Evolutionary conservation across 2,888 invertebrate species (phyloP).

Genomic region (Cheilosia variabilis): DNA sequence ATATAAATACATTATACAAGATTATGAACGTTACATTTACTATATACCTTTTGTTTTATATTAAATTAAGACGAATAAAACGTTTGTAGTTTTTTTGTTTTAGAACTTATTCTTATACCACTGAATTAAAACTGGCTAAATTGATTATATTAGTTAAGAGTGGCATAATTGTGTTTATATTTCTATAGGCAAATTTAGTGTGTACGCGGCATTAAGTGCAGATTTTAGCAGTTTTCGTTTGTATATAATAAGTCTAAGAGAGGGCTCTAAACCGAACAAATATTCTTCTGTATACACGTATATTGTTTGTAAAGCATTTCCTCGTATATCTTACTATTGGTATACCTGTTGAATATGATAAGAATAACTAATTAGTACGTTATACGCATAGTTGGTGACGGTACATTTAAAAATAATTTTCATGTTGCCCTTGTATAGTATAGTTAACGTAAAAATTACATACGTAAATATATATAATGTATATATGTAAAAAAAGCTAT

Average conservation of each 20-base stretch:
- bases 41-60: conserved; percentile 42
- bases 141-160: conserved; percentile 49
- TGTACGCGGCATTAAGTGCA: conserved; percentile 52
- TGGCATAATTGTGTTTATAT: conserved; percentile 25
- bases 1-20: conserved; percentile 64
- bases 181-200: conserved; percentile 24
- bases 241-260: conserved; percentile 19
- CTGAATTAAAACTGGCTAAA: conserved; percentile 63
- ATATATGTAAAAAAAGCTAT: conserved; percentile 66
- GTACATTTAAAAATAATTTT: conserved; percentile 49
- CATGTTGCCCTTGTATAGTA: conserved; percentile 68
- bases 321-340: conserved; percentile 37
- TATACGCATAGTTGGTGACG: conserved; percentile 47
- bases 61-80: conserved; percentile 52
- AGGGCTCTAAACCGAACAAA: conserved; percentile 39
- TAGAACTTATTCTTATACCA: conserved; percentile 38
- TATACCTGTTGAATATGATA: conserved; percentile 39
- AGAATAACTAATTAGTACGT: conserved; percentile 39
- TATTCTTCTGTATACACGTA: conserved; percentile 45
- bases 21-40: conserved; percentile 57
- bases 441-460: conserved; percentile 41
- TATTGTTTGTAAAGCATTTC: conserved; percentile 48
- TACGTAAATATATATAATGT: conserved; percentile 8
- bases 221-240: conserved; percentile 10
- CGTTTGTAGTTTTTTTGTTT: conserved; percentile 29